Conservation (phyloP, 2,888 invertebrate genomes). For the Nemotelus pantherinus region DNA sequence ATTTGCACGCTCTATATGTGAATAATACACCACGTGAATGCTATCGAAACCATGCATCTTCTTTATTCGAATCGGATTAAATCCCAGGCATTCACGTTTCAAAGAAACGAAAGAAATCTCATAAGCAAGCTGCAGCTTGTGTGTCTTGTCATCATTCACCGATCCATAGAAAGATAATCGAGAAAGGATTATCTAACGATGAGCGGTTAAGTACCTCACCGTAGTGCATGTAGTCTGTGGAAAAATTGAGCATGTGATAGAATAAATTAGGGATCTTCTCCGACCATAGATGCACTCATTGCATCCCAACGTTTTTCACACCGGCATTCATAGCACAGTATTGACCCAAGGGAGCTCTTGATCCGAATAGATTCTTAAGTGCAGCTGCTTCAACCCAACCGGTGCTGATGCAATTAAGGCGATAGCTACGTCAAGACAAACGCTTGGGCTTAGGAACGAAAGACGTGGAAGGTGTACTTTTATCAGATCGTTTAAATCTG, state of each 20-base stretch:
- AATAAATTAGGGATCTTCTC: constrained; percentile 10
- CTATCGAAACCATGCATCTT: no score
- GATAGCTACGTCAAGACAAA: neutral
- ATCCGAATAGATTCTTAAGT: constrained; percentile 5
- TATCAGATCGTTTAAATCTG: constrained; percentile 23
- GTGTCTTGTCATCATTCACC: neutral
- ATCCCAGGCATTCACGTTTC: no score
- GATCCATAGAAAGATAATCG: neutral
- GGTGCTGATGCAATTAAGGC: constrained; percentile 11
- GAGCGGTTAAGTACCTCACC: constrained; percentile 18
- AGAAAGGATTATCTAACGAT: constrained; percentile 25
- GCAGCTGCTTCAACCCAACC: constrained; percentile 32
- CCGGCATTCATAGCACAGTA: neutral
- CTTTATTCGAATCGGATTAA: no score
- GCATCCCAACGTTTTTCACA: neutral
- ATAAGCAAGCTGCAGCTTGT: neutral
- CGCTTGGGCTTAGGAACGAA: neutral
- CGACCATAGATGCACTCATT: neutral
- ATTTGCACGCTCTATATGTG: no score
- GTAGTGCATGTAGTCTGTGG: constrained; percentile 10
- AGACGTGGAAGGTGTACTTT: neutral
- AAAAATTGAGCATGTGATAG: constrained; percentile 14
- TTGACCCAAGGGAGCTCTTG: constrained; percentile 5
- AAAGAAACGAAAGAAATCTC: no score
- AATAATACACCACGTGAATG: no score